Evolutionary conservation across 1,140 invertebrate genomes (phyloP).

Genomic region (Heliconius hermathena): DNA sequence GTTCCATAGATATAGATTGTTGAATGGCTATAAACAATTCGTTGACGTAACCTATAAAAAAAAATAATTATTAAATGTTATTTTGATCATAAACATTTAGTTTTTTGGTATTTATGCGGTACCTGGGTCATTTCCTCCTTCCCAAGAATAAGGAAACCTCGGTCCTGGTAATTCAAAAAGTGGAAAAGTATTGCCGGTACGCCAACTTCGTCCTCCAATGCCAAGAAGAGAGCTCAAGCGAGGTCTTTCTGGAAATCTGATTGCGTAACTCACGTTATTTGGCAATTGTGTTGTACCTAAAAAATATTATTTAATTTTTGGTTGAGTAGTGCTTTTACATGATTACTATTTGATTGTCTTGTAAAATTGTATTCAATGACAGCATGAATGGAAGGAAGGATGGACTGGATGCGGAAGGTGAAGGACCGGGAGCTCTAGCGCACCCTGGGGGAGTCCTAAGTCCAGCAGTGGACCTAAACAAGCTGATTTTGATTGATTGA

Average conservation of each 20-base stretch:
- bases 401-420: too few relatives aligned
- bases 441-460: too few relatives aligned
- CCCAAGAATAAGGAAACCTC: conserved; percentile 76
- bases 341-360: neutral
- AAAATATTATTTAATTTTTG: conserved; percentile 31
- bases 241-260: conserved; percentile 84
- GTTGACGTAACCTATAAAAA: conserved; percentile 85
- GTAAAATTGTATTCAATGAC: neutral
- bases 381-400: too few relatives aligned
- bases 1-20: conserved; percentile 83
- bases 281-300: conserved; percentile 59
- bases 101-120: conserved; percentile 39
- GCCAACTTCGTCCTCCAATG: conserved; percentile 81
- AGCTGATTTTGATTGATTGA: too few relatives aligned
- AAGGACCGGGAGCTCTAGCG: too few relatives aligned
- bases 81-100: neutral
- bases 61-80: conserved; percentile 9
- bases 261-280: conserved; percentile 78
- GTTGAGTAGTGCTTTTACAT: neutral
- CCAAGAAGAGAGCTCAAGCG: conserved; percentile 72
- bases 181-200: conserved; percentile 85
- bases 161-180: conserved; percentile 86
- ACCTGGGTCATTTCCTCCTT: conserved; percentile 80
- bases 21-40: conserved; percentile 88
- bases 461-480: too few relatives aligned